Conservation (phyloP, 2,113 vertebrate genomes). For the Sclerurus mexicanus region DNA sequence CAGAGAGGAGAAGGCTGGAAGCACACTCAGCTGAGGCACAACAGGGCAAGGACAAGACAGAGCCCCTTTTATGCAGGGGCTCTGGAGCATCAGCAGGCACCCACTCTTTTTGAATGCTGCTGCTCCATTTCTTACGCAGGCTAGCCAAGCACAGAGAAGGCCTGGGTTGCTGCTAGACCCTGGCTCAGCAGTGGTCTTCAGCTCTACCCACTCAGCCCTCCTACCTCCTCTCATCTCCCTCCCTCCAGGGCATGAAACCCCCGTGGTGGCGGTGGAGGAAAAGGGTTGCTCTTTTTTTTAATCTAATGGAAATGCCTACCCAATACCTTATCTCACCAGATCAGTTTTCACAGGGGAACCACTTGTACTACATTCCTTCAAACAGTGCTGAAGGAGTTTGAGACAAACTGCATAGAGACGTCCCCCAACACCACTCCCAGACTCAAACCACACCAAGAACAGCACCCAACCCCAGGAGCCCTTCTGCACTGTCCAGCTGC, state of each 20-base stretch:
- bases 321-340: background rate
- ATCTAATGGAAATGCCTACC: slow-evolving; percentile 20
- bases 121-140: fast-evolving
- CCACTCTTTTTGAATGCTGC: background rate
- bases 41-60: background rate
- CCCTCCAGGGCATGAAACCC: background rate
- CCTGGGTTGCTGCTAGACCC: background rate
- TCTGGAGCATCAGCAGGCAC: background rate
- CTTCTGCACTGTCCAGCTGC: fast-evolving
- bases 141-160: background rate
- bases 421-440: background rate
- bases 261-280: background rate
- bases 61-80: background rate
- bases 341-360: background rate
- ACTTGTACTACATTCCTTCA: background rate
- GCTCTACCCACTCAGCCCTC: background rate
- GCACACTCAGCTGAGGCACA: background rate
- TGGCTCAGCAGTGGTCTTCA: background rate
- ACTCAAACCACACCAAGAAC: background rate
- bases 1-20: background rate
- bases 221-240: background rate
- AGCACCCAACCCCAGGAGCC: background rate
- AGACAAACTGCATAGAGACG: background rate
- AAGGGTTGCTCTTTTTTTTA: background rate
- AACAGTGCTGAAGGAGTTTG: background rate